phyloP scores from a whole-genome alignment of 2,888 invertebrate species.

The Apocheima hispidaria region DNA sequence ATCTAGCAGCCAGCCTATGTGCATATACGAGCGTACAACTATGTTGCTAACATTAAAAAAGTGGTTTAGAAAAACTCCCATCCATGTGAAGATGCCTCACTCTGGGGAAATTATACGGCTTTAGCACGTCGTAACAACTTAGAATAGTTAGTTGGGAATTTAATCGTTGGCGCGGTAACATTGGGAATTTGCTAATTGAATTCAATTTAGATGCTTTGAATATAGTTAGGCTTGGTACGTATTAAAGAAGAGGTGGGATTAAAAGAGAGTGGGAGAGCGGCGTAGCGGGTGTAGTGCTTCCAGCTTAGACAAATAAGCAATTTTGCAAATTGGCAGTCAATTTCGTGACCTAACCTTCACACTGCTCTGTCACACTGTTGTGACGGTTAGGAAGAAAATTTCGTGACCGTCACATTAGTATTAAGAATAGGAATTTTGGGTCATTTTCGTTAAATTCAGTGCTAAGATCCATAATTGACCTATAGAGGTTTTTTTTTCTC shows the following conservation, averaged over 20 bases:
- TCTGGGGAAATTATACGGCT: constrained; percentile 71
- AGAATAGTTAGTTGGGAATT: constrained; percentile 47
- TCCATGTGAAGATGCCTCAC: constrained; percentile 44
- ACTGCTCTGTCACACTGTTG: too few relatives aligned
- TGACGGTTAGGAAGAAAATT: too few relatives aligned
- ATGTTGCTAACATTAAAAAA: background rate
- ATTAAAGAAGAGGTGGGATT: too few relatives aligned
- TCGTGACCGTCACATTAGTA: too few relatives aligned
- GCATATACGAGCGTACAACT: too few relatives aligned
- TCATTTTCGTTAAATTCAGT: too few relatives aligned
- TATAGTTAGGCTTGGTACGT: background rate
- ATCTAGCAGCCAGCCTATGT: too few relatives aligned
- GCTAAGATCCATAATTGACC: too few relatives aligned
- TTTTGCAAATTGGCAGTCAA: too few relatives aligned
- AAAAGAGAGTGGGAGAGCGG: background rate
- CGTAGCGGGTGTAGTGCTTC: background rate
- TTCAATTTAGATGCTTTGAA: constrained; percentile 32
- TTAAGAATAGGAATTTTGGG: too few relatives aligned
- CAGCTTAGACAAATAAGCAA: background rate
- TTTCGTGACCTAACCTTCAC: too few relatives aligned
- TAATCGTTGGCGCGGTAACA: constrained; percentile 33
- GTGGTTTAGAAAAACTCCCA: background rate
- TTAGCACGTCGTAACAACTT: constrained; percentile 51
- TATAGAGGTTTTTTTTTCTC: too few relatives aligned
- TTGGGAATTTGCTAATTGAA: constrained; percentile 42